Percentiles rank a stretch among this genome's conserved stretches.
phyloP scores from a whole-genome alignment of 2,113 vertebrate species.

The Microcebus murinus region DNA sequence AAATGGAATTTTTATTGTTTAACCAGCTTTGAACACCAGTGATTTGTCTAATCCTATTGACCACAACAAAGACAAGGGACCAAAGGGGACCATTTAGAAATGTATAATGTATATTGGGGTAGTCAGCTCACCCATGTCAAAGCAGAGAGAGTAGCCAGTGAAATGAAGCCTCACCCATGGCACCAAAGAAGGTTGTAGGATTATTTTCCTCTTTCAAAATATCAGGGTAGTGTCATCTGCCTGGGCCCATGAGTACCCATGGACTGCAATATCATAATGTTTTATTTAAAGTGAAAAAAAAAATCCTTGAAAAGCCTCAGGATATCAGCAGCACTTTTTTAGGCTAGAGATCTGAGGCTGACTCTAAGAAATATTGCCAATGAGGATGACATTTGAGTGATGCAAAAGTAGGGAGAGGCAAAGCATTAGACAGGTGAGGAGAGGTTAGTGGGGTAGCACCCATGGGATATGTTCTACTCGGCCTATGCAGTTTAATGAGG shows the following conservation, averaged over 20 bases:
- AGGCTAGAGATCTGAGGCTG: slow-evolving; percentile 13
- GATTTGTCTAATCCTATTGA: neutral
- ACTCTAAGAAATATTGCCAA: slow-evolving; percentile 3
- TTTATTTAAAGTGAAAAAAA: slow-evolving; percentile 57
- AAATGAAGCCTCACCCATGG: neutral
- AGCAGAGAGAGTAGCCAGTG: neutral
- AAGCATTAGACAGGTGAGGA: neutral
- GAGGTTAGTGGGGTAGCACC: slow-evolving; percentile 22
- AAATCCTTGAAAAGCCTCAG: neutral
- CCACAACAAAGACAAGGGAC: neutral
- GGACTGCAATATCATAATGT: slow-evolving; percentile 16
- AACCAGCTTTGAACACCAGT: neutral
- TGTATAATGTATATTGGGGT: neutral
- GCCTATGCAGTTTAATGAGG: slow-evolving; percentile 9
- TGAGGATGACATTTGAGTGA: neutral
- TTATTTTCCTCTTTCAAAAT: neutral
- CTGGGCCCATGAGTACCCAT: neutral
- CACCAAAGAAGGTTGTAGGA: neutral
- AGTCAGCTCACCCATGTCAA: neutral
- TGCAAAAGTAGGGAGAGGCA: neutral
- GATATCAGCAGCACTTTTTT: slow-evolving; percentile 23
- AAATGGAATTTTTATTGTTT: neutral
- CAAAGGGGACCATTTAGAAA: neutral
- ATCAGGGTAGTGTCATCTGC: neutral
- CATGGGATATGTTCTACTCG: neutral